phyloP scores from a whole-genome alignment of 2,113 vertebrate species.

The Corvus moneduloides region DNA sequence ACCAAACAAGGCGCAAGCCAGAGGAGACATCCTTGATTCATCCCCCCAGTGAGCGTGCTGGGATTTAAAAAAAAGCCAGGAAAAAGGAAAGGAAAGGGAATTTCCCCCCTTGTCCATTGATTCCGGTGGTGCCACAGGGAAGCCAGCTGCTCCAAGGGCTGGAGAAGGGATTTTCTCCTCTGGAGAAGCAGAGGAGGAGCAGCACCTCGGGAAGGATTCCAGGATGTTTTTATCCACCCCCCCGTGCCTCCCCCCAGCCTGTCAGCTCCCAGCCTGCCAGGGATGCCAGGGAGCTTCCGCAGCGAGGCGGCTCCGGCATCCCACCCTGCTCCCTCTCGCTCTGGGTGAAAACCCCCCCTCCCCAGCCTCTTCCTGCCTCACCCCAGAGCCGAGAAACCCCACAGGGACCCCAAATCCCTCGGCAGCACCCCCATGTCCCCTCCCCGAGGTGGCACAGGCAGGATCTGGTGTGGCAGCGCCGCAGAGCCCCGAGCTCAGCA shows the following conservation, averaged over 20 bases:
- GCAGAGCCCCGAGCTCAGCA: not conserved
- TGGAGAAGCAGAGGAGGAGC: not conserved
- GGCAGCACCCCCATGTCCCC: rapidly evolving
- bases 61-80: not conserved
- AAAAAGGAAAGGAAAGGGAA: not conserved
- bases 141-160: not conserved
- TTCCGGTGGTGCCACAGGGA: not conserved
- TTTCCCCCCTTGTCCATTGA: not conserved
- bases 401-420: not conserved
- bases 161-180: not conserved
- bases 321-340: not conserved
- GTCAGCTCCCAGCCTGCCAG: not conserved
- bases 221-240: not conserved
- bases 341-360: not conserved
- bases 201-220: not conserved
- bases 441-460: rapidly evolving
- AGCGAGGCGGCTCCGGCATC: not conserved
- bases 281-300: not conserved
- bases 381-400: not conserved
- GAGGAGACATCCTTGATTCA: not conserved
- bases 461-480: not conserved
- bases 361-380: not conserved
- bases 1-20: not conserved
- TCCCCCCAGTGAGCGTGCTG: rapidly evolving
- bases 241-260: rapidly evolving